phyloP scores from a whole-genome alignment of 1,140 invertebrate species.

The Gryon sp. region DNA sequence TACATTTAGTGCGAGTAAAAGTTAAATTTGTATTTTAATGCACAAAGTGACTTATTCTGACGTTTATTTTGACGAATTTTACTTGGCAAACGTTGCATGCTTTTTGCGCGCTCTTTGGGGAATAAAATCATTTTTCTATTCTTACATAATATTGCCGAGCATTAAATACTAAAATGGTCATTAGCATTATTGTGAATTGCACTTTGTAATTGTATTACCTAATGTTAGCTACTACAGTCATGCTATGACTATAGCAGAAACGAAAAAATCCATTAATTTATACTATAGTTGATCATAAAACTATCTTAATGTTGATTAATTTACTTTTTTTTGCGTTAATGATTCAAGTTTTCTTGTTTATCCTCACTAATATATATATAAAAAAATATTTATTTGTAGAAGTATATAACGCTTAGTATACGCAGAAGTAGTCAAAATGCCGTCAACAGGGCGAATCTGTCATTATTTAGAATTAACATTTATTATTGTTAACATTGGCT shows the following conservation, averaged over 20 bases:
- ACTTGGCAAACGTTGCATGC: background rate
- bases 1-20: too few species aligned
- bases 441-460: too few species aligned
- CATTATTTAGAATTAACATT: too few species aligned
- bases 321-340: too few species aligned
- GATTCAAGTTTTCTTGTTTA: too few species aligned
- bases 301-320: too few species aligned
- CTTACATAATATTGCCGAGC: background rate
- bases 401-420: too few species aligned
- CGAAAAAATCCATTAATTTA: background rate
- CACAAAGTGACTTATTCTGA: background rate
- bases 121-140: conserved; percentile 1
- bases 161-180: background rate
- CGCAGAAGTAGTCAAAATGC: too few species aligned
- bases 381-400: too few species aligned
- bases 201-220: conserved; percentile 13
- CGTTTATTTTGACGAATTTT: background rate
- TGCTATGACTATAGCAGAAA: background rate
- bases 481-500: too few species aligned
- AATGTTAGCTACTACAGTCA: background rate
- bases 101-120: background rate
- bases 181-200: background rate
- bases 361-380: too few species aligned
- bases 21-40: conserved; percentile 11
- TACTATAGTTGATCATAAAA: background rate